Evolutionary conservation across 2,888 invertebrate genomes (phyloP).

Genomic region (Lysandra bellargus): DNA sequence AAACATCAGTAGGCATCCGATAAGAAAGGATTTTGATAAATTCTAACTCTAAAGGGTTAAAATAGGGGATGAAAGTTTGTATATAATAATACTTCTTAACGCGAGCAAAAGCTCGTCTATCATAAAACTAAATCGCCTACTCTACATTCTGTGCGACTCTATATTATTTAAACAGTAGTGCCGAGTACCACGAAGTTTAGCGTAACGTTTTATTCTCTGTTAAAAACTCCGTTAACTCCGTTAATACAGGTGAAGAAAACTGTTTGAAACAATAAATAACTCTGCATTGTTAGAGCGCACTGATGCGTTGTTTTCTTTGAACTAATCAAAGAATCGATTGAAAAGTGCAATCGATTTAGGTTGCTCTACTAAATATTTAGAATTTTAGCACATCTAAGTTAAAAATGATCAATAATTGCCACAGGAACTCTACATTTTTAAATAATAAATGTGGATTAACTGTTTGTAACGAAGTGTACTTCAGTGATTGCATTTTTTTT

Average conservation of each 20-base stretch:
- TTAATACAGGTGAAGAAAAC: conserved; percentile 12
- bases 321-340: conserved; percentile 9
- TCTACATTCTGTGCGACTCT: background rate
- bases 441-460: background rate
- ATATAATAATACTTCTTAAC: no score
- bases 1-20: background rate
- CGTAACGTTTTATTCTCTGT: conserved; percentile 24
- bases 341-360: background rate
- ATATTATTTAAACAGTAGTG: background rate
- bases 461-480: background rate
- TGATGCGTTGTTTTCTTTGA: conserved; percentile 23
- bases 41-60: no score
- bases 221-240: conserved; percentile 23
- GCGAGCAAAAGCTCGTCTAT: no score
- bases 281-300: conserved; percentile 20
- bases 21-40: no score
- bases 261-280: conserved; percentile 19
- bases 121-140: background rate
- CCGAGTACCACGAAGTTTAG: background rate
- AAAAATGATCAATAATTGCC: background rate
- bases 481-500: background rate
- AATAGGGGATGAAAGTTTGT: no score
- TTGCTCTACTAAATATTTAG: background rate
- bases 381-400: background rate
- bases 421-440: background rate